Base-by-base conservation (phyloP, 2,888 invertebrate genomes). In the Eustalomyia histrio region DNA sequence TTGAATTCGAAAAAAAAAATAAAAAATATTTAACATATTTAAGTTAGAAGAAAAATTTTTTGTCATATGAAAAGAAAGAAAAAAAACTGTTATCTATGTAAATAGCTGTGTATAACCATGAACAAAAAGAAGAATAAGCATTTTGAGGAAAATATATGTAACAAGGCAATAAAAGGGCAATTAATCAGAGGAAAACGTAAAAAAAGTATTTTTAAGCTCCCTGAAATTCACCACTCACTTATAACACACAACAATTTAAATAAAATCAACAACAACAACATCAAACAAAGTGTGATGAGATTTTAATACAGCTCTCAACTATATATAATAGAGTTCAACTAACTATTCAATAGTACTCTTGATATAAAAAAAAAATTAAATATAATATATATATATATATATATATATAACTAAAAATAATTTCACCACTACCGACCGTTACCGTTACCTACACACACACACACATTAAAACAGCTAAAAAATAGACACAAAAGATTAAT, bases 51-150 rank as follows among this genome's bases (percentile, higher is more conserved):
- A 39, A 39, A 39, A 12, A 39, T 12, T 39, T 10, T 39, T 12
- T 24, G 16, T 29, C 57, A 57, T 47, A 47, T 29, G 57, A 57
- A 53, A 57, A 43, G 39, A 53, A 29, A 18, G 21, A 53, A 73
- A 69, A 73, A 74, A 65, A 52, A 52, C 53, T 29, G 50, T 33
- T 58, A 16, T 76, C 69, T 39, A 71, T 78, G 74, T 81, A 74
- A 67, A 74, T 78, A 81, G 43, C 18, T 81, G 81, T 81, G 80
- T 81, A 75, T 81, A 81, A 78, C 74, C 81, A 81, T 81, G 81
- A 81, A 81, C 81, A 78, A 74, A 18, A 81, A 71, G 71, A 78
- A 78, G 78, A 74, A 67, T 67, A 75, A 78, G 71, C 81, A 81
- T 58, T 81, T 57, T 33, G 71, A 63, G 69, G 67, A 71, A 81